Evolutionary conservation across 2,113 vertebrate genomes (phyloP).

Genomic region (Rhizomys pruinosus): DNA sequence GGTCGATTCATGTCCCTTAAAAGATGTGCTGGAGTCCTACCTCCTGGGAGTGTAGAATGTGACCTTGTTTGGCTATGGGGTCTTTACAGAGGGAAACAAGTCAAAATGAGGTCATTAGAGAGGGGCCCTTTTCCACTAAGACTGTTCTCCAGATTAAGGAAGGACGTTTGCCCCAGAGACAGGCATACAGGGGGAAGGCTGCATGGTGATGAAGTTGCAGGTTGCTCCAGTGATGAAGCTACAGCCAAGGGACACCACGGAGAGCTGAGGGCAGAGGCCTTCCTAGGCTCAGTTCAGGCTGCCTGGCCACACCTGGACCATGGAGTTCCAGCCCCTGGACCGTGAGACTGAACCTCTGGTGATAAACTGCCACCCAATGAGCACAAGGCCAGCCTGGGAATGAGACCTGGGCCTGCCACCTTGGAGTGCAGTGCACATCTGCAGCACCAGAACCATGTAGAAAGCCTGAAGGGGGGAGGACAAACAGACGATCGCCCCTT

Average conservation of each 20-base stretch:
- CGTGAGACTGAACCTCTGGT: not conserved
- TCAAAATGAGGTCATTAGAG: not conserved
- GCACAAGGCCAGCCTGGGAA: not conserved
- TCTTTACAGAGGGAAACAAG: not conserved
- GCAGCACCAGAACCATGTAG: not conserved
- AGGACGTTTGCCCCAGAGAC: not conserved
- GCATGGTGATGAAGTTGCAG: not conserved
- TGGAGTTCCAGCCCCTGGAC: not conserved
- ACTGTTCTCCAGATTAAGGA: not conserved
- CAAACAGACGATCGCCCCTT: not conserved
- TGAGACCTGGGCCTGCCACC: not conserved
- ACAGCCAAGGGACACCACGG: not conserved
- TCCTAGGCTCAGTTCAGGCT: not conserved
- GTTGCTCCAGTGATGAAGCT: too few relatives aligned
- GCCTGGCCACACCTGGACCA: not conserved
- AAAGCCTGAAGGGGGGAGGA: not conserved
- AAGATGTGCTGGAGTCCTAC: not conserved
- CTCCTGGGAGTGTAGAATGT: not conserved
- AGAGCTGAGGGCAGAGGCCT: not conserved
- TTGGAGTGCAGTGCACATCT: too few relatives aligned
- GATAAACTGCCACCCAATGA: not conserved
- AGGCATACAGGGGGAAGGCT: not conserved
- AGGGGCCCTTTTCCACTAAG: not conserved
- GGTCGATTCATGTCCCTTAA: not conserved
- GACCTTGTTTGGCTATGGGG: not conserved